These are phyloP conservation scores for Copidosoma floridanum DNA, from an alignment of 1,140 invertebrate species.

Conservation along the genomic window DNA sequence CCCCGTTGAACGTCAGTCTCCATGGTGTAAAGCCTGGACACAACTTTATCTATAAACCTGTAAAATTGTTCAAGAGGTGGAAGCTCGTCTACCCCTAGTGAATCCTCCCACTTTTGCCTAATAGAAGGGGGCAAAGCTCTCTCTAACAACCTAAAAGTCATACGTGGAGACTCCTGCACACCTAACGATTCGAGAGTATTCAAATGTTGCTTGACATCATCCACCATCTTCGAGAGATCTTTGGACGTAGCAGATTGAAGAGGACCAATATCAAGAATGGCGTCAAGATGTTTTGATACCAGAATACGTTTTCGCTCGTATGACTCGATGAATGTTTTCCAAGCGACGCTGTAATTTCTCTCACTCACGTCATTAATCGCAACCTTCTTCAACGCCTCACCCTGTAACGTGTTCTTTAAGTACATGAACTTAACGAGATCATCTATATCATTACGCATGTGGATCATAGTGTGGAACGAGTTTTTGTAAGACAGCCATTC, in stretches of 20 bases:
- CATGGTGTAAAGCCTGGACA: slow-evolving; percentile 7
- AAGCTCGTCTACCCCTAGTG: slow-evolving; percentile 6
- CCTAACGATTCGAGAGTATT: slow-evolving; percentile 12
- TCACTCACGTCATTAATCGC: slow-evolving; percentile 11
- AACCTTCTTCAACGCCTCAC: slow-evolving; percentile 26
- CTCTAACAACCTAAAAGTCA: slow-evolving; percentile 22
- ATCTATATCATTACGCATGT: slow-evolving; percentile 24
- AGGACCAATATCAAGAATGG: slow-evolving; percentile 15
- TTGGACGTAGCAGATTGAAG: background rate
- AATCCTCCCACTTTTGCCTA: slow-evolving; percentile 24
- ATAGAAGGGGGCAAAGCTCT: slow-evolving; percentile 11
- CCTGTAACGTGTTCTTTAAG: slow-evolving; percentile 23
- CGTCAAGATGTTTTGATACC: too few species aligned
- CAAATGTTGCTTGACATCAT: slow-evolving; percentile 14
- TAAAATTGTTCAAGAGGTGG: slow-evolving; percentile 18
- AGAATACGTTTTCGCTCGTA: too few species aligned
- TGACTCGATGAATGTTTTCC: slow-evolving; percentile 25
- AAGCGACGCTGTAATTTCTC: slow-evolving; percentile 32
- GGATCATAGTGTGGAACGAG: slow-evolving; percentile 18
- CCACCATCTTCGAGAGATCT: slow-evolving; percentile 6
- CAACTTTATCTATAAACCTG: slow-evolving; percentile 10
- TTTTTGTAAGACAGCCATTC: too few species aligned
- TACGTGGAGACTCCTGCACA: background rate
- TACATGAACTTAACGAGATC: slow-evolving; percentile 30
- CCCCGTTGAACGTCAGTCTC: too few species aligned